Conservation (phyloP, 2,888 invertebrate genomes). For the Rotaria magnacalcarata region DNA sequence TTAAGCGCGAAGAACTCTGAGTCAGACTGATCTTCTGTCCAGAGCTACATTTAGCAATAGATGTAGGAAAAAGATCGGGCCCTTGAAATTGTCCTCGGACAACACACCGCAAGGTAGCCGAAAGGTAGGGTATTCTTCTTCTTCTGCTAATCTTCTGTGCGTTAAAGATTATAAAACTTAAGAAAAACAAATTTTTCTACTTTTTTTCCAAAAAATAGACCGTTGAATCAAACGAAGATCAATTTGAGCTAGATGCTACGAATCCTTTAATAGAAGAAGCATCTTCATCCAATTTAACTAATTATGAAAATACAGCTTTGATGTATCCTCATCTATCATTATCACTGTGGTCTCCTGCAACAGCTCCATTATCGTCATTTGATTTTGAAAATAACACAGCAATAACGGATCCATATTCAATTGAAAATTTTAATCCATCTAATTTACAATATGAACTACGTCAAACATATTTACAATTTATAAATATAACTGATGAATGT, state of each 20-base stretch:
- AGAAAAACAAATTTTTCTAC: too few species aligned
- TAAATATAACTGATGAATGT: neutral
- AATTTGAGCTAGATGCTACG: neutral
- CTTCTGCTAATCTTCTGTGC: too few species aligned
- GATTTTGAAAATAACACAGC: neutral
- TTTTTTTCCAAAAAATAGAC: too few species aligned
- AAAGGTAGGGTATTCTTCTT: too few species aligned
- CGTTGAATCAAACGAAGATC: neutral
- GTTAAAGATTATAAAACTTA: too few species aligned
- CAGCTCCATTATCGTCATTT: slow-evolving; percentile 27
- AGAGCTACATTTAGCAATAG: too few species aligned
- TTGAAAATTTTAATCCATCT: slow-evolving; percentile 6
- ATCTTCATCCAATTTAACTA: neutral
- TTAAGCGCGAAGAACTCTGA: too few species aligned
- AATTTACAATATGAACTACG: neutral
- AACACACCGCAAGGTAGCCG: too few species aligned
- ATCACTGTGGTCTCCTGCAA: neutral
- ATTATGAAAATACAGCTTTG: neutral
- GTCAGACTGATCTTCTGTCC: too few species aligned
- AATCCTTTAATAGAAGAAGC: neutral
- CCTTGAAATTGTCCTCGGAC: too few species aligned
- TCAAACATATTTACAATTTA: slow-evolving; percentile 28
- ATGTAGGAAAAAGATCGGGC: too few species aligned
- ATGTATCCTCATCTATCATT: neutral
- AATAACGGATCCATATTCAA: neutral